Evolutionary conservation across 2,113 vertebrate genomes (phyloP).

Genomic region (Dasyurus viverrinus): DNA sequence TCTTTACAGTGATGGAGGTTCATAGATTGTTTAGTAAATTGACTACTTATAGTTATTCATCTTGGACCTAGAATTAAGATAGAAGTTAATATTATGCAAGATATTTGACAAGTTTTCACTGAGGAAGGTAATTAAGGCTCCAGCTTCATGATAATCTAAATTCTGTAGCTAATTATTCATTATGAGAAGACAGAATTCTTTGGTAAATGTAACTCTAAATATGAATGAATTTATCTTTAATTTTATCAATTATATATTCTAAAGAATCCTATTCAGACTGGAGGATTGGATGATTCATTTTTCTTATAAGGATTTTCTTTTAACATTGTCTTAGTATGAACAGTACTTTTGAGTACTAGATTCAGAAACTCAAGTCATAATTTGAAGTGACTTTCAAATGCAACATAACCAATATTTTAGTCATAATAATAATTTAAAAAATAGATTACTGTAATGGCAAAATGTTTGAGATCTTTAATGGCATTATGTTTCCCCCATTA

Average conservation of each 20-base stretch:
- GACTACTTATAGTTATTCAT: not conserved
- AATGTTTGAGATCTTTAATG: not conserved
- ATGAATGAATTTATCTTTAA: not conserved
- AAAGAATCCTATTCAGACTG: not conserved
- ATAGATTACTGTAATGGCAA: not conserved
- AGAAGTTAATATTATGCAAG: not conserved
- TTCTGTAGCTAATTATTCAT: not conserved
- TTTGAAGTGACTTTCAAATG: not conserved
- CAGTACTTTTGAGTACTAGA: not conserved
- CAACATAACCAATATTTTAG: not conserved
- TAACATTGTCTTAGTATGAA: not conserved
- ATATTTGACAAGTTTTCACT: conserved; percentile 3
- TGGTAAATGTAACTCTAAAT: not conserved
- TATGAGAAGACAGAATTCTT: not conserved
- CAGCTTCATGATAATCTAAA: not conserved
- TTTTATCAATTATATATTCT: not conserved
- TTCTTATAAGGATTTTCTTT: not conserved
- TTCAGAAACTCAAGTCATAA: not conserved
- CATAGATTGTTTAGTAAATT: not conserved
- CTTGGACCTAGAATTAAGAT: conserved; percentile 27
- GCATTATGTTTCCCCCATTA: not conserved
- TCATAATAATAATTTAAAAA: not conserved
- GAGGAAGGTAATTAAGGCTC: not conserved
- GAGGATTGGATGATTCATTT: not conserved
- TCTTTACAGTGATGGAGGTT: not conserved